phyloP scores from a whole-genome alignment of 1,140 invertebrate genomes.

The Ceratina calcarata region DNA sequence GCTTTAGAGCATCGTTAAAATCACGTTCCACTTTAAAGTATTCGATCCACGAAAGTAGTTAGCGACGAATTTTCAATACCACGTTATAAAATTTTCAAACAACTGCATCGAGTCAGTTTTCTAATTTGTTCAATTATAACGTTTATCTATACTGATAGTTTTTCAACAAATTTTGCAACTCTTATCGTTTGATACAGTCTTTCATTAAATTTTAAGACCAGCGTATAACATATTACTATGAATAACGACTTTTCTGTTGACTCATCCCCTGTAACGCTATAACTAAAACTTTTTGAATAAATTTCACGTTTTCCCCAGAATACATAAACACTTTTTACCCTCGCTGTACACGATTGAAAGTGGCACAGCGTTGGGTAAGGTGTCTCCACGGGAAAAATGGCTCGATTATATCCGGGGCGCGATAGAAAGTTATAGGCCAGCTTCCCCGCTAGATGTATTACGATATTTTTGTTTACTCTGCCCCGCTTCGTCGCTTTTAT shows the following conservation, averaged over 20 bases:
- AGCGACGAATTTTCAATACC: not conserved
- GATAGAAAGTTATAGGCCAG: constrained; percentile 21
- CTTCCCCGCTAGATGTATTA: not conserved
- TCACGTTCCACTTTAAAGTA: not conserved
- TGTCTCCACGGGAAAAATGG: constrained; percentile 11
- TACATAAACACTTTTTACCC: not conserved
- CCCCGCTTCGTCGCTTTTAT: not conserved
- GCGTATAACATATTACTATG: too few relatives aligned
- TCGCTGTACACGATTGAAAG: not conserved
- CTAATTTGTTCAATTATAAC: too few relatives aligned
- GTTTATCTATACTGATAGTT: too few relatives aligned
- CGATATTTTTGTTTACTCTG: constrained; percentile 49
- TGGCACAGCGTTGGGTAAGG: not conserved
- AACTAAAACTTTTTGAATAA: too few relatives aligned
- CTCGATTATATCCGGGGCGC: constrained; percentile 16
- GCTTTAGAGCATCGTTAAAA: not conserved
- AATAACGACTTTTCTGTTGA: too few relatives aligned
- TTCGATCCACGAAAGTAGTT: not conserved
- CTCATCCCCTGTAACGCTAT: too few relatives aligned
- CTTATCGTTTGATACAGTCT: too few relatives aligned
- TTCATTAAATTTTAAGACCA: too few relatives aligned
- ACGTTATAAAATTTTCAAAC: not conserved
- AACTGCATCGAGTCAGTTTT: too few relatives aligned
- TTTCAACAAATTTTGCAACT: too few relatives aligned
- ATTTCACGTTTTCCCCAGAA: too few relatives aligned